Conservation (phyloP, 2,888 invertebrate genomes). For the Acronicta leporina region DNA sequence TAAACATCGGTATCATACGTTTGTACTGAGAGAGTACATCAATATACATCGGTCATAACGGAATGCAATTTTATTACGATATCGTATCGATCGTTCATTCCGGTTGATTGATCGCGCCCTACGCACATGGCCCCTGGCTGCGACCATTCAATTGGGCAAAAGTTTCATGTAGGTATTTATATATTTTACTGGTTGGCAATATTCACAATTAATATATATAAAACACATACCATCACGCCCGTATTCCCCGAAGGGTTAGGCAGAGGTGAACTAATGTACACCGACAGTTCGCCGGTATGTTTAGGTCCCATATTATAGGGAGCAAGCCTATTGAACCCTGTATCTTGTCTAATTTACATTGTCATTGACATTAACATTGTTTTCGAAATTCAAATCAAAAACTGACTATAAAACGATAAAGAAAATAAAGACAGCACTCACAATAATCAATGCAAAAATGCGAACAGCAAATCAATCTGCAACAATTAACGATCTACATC, state of each 20-base stretch:
- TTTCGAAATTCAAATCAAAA: no score
- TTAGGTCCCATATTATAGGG: no score
- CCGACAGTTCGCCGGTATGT: no score
- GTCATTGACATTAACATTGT: no score
- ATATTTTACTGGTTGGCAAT: slow-evolving; percentile 1
- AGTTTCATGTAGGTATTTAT: slow-evolving; percentile 34
- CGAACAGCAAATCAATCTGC: slow-evolving; percentile 41
- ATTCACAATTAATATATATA: no score
- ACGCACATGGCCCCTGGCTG: slow-evolving; percentile 50
- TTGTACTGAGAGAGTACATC: slow-evolving; percentile 6
- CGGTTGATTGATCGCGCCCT: slow-evolving; percentile 53
- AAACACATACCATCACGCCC: no score
- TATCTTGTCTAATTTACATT: no score
- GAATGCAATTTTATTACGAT: slow-evolving; percentile 56
- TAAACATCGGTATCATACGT: slow-evolving; percentile 27
- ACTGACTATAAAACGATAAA: neutral
- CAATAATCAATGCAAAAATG: slow-evolving; percentile 8
- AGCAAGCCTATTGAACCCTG: no score
- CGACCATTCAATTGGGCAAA: slow-evolving; percentile 40
- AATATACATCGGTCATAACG: slow-evolving; percentile 48
- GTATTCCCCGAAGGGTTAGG: no score
- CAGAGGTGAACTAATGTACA: no score
- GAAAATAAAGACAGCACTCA: slow-evolving; percentile 14
- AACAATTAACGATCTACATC: slow-evolving; percentile 37
- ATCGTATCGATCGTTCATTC: slow-evolving; percentile 49